A percentile compares a stretch with the other conserved stretches of the same genome.
Evolutionary conservation across 2,888 invertebrate species (phyloP).

Genomic region (Platerodrilus igneus): DNA sequence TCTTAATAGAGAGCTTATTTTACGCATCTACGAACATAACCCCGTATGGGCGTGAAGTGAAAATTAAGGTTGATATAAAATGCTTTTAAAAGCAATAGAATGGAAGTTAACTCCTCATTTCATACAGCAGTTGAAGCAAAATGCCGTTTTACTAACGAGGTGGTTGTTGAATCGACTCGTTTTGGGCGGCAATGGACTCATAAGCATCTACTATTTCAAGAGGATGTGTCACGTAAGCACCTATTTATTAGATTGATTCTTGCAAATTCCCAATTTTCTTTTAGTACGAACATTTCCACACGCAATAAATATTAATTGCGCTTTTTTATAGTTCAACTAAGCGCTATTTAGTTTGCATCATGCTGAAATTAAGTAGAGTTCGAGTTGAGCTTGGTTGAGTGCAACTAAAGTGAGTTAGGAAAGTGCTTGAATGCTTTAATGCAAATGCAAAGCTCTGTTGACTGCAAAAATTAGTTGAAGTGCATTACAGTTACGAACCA

Average conservation of each 20-base stretch:
- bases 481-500: too few relatives aligned
- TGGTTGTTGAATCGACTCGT: slow-evolving; percentile 25
- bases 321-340: too few relatives aligned
- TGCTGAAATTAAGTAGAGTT: too few relatives aligned
- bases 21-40: slow-evolving; percentile 16
- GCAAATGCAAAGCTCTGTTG: too few relatives aligned
- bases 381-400: too few relatives aligned
- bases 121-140: slow-evolving; percentile 18
- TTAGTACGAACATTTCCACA: neutral
- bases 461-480: too few relatives aligned
- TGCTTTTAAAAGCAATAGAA: slow-evolving; percentile 23
- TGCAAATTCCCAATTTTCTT: slow-evolving; percentile 7
- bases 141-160: slow-evolving; percentile 26
- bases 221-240: slow-evolving; percentile 19
- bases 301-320: neutral
- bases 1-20: slow-evolving; percentile 15
- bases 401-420: too few relatives aligned
- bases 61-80: slow-evolving; percentile 17
- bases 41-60: slow-evolving; percentile 2
- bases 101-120: slow-evolving; percentile 25
- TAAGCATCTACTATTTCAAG: slow-evolving; percentile 24
- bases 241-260: slow-evolving; percentile 26
- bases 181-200: slow-evolving; percentile 25
- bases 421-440: too few relatives aligned
- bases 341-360: too few relatives aligned